Base-by-base conservation (phyloP, 2,797 vertebrate genomes). In the Coreius guichenoti region DNA sequence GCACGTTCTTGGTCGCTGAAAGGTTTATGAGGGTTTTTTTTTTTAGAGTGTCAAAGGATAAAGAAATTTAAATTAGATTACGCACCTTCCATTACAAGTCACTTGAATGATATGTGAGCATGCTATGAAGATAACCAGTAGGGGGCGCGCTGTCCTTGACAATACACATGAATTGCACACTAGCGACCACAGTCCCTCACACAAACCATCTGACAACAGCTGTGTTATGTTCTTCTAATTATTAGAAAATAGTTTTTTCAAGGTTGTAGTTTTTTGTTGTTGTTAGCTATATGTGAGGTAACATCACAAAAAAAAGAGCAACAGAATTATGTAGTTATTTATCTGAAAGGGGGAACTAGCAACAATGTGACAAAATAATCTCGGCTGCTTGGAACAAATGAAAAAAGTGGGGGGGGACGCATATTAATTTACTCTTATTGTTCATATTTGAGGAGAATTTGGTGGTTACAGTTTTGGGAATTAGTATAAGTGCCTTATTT, bases 141-240 rank as follows among this genome's bases (percentile, higher is more conserved):
- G 87, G 65, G 78, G 87, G 86, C 65, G 78, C 65, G 26, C 29
- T 86, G 13, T 51, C 67, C 73, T 54, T 82, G 36, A 54, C 23
- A 73, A 88, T 81, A 1, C 19, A 7, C 33, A 78, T 2, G 5
- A 49, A 56, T 39, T 3, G 31, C 21, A 56, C 29, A 54, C 26
- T 29, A 76, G 33, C 36, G 13, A 36, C 29, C 8, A 33, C 49
- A 61, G 58, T 61, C 49, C 14, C 17, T 49, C 49, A 33, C 17
- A 75, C 29, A 23, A 33, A 36, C 36, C 56, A 63, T 61, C 76
- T 19, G 16, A 63, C 56, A 26, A 78, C 58, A 63, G 56, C 36
- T 19, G 8, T 19, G 14, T 61, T 63, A 12, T 56, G 11, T 56
- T 79, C 17, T 2, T 69, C n/a, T 63, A 21, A 19, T 79, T 39